These are phyloP conservation scores for Carcharodon carcharias DNA, from an alignment of 2,797 vertebrate genomes.

Conservation along the genomic window DNA sequence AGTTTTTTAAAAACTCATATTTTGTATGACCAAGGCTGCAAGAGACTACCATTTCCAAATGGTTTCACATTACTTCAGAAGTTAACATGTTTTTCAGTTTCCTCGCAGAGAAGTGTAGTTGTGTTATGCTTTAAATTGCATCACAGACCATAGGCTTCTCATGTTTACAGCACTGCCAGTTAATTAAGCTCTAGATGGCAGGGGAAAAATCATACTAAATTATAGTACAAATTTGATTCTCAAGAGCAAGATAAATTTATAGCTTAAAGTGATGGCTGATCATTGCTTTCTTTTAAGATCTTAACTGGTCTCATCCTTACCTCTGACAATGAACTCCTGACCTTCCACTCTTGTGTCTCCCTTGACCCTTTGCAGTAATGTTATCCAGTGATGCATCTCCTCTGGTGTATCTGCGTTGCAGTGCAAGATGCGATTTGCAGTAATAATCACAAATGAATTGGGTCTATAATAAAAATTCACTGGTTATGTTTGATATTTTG, in stretches of 20 bases:
- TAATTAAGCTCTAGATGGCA: neutral
- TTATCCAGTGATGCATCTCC: slow-evolving; percentile 99
- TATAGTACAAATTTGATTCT: neutral
- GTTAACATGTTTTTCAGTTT: neutral
- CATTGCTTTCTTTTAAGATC: neutral
- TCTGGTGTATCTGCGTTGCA: slow-evolving; percentile 91
- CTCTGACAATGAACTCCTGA: slow-evolving; percentile 93
- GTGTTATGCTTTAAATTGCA: no score
- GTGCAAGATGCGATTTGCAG: slow-evolving; percentile 88
- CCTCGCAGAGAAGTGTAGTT: neutral
- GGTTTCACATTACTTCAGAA: neutral
- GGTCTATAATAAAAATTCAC: slow-evolving; percentile 57
- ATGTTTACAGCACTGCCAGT: neutral
- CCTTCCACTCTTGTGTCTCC: slow-evolving; percentile 90
- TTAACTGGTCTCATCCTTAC: slow-evolving; percentile 51
- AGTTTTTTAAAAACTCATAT: no score
- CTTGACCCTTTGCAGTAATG: slow-evolving; percentile 86
- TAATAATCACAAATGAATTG: slow-evolving; percentile 95
- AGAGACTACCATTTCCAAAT: neutral
- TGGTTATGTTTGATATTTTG: neutral
- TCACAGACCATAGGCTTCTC: neutral
- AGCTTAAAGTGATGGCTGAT: neutral
- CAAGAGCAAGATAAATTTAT: neutral
- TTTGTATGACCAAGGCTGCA: no score
- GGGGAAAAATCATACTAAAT: neutral